Evolutionary conservation across 2,797 vertebrate genomes (phyloP), one percentile per base, ranked within the genome.

Genomic region (Psittacula echo): DNA sequence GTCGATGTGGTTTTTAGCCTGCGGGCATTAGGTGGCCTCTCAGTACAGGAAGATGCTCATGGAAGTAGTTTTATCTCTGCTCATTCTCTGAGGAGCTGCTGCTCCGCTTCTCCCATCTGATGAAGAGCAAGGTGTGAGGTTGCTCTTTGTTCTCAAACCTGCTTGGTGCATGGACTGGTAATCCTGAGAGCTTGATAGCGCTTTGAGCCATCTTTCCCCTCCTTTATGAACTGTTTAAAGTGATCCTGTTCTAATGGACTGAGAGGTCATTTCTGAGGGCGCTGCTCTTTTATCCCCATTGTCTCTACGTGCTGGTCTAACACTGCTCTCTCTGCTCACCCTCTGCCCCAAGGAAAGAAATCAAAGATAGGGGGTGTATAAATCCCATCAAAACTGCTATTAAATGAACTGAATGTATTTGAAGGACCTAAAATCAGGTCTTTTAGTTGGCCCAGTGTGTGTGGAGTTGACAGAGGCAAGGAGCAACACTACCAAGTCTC

Each of bases 91-190:
- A 29, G 45, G 24, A 65, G 67, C 67, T n/a, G 45, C 68, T 53
- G 77, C 27, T 48, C 41, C 0, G 2, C 50, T 32, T 9, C 17
- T n/a, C 0, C 13, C 20, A 1, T 12, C 17, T 29, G 9, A 9
- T 50, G 83, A 42, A 64, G 66, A 47, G 24, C 30, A 10, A 18
- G 13, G 23, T 24, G 70, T 17, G 56, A 32, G 15, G 26, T 22
- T 67, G 32, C 34, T 58, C 13, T 14, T 62, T 18, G 16, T 44
- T 61, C 53, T 10, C 34, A 37, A 64, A 14, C 60, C 29, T 51
- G 13, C 84, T 64, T 27, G 24, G 2, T 2, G 3, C 53, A 2
- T 19, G 54, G 53, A 3, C 32, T 53, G 18, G 45, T 30, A 23
- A 54, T 42, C 64, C 37, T 2, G 0, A 42, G 56, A 50, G 42